Base-by-base conservation (phyloP, 2,797 vertebrate species). In the Acrossocheilus wenchowensis region DNA sequence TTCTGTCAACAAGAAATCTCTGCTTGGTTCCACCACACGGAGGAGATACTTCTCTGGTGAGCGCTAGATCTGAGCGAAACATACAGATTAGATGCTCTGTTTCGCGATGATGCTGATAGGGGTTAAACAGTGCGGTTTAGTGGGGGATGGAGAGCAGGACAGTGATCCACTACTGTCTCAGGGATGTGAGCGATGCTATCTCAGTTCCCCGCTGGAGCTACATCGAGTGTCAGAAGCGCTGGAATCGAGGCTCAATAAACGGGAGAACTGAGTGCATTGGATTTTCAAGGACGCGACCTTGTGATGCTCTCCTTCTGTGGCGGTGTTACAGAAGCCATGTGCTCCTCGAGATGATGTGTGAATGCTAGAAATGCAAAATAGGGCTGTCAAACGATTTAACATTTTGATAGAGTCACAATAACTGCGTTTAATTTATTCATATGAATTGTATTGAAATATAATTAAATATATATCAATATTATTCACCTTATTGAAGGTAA, bases 111-210 rank as follows among this genome's bases (percentile, higher is more conserved):
- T 84, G 41, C 60, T 14, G 62, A 78, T 68, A 74, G 14, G 83
- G 81, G 82, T 50, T 77, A 85, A 83, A 87, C 64, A 69, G 77
- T 84, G 64, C 36, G 64, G 79, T 41, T 23, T 23, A 74, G 83
- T 84, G 21, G 48, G 86, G 45, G 81, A 86, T 81, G 88, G 90
- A 93, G 90, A 90, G 93, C 90, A 92, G 90, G 90, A 92, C 87
- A 89, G 88, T 89, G 92, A 92, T 93, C 84, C 64, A 75, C 83
- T 52, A 57, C 82, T 79, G 82, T 81, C 88, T 88, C 77, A 26
- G 75, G 78, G 78, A 89, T 89, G 89, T 90, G 92, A 90, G 90
- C 85, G 92, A 92, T 92, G 81, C 87, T 86, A 91, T 93, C 92
- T 90, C 87, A 89, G 81, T 86, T 86, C 88, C 84, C 84, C 88